Evolutionary conservation across 1,140 invertebrate genomes (phyloP), one percentile per base, ranked within the genome.

Genomic region (Drosophila ironensis): DNA sequence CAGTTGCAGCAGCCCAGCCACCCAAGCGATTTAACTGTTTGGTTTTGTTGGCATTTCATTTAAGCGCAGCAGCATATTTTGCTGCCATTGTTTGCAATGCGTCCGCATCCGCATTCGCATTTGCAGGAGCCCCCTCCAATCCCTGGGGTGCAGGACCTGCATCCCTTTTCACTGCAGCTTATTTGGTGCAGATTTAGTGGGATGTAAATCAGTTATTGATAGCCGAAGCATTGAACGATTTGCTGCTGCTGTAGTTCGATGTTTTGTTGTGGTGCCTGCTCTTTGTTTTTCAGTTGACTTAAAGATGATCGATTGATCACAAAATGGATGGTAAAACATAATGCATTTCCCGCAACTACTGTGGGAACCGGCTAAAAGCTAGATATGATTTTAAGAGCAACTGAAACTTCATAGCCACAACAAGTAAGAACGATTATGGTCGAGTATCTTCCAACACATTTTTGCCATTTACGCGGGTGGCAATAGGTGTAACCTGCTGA

Each of bases 141-240:
- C 33, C 33, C 33, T 16, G 1, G 14, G n/a, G 33, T 37, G 33
- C 33, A 6, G 33, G 33, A 17, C 45, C 25, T 53, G 40, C 12
- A 19, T 46, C 40, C 25, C 35, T 11, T 50, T 17, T 47, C 46
- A 22, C 28, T 44, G 28, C 40, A 35, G 60, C 68, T 51, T 66
- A 50, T 59, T 84, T 74, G 72, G 54, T 35, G 80, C 60, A 64
- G 75, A 64, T 75, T 61, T 69, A 47, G 71, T 63, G 44, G 30
- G 61, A 86, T 86, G 74, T 72, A 86, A 86, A 86, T 86, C 75
- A 86, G 80, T 80, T 80, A 86, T 86, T 86, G 80, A 86, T 86
- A 80, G 57, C 71, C 66, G 27, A 71, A 72, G 77, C 86, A 74
- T 78, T 86, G 74, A 74, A 74, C 70, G 67, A 72, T 86, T 80